Percentiles rank a stretch among this genome's conserved stretches.
phyloP scores from a whole-genome alignment of 2,113 vertebrate species.

The Crypturellus undulatus region DNA sequence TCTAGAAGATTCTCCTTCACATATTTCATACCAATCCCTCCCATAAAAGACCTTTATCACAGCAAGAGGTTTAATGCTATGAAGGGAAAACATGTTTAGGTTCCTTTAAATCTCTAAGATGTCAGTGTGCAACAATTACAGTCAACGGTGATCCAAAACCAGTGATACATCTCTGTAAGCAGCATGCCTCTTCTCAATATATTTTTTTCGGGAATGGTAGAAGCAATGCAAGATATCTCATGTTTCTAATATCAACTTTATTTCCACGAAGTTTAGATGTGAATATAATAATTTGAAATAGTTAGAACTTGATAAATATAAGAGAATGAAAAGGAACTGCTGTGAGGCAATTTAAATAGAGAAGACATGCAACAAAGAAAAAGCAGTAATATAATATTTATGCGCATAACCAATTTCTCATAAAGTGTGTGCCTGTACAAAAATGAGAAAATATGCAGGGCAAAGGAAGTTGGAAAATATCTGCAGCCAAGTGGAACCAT shows the following conservation, averaged over 20 bases:
- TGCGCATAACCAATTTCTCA: neutral
- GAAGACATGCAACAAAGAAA: neutral
- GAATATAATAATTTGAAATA: constrained; percentile 6
- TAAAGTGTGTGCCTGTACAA: neutral
- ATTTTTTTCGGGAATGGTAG: neutral
- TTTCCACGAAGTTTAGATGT: constrained; percentile 16
- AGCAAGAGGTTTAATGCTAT: neutral
- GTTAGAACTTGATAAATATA: constrained; percentile 22
- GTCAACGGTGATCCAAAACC: too few relatives aligned
- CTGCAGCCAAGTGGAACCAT: neutral
- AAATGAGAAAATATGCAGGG: neutral
- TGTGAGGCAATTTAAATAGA: constrained; percentile 19
- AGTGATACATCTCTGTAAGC: neutral
- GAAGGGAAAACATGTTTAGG: neutral
- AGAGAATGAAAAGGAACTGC: constrained; percentile 12
- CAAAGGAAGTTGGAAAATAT: neutral
- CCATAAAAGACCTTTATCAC: neutral
- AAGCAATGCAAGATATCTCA: neutral
- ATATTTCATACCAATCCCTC: neutral
- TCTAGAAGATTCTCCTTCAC: neutral
- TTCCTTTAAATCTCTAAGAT: neutral
- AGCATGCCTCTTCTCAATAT: neutral
- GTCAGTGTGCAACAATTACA: neutral
- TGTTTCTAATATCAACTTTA: neutral
- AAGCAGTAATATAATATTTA: neutral